Percentiles rank a stretch among this genome's conserved stretches.
These are phyloP conservation scores for Drosophila colorata DNA, from an alignment of 2,888 invertebrate species.

Conservation along the genomic window DNA sequence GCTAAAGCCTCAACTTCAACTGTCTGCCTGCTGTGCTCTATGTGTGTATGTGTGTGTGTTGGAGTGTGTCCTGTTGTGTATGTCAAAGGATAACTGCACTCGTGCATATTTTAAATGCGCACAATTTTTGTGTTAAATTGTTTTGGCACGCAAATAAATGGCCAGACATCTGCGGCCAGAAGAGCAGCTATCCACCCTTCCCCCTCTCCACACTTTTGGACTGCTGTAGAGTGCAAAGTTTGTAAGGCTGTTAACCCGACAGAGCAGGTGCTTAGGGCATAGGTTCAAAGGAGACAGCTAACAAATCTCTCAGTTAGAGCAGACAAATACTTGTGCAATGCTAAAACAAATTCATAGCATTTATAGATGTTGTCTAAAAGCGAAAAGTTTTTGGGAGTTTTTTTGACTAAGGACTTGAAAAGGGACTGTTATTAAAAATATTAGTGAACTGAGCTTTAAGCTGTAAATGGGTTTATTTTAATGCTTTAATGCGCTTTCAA, in stretches of 20 bases:
- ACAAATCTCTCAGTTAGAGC: conserved; percentile 65
- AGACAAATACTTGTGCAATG: conserved; percentile 57
- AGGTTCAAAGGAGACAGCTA: conserved; percentile 62
- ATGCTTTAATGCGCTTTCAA: neutral
- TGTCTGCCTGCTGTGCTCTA: conserved; percentile 16
- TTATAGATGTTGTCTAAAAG: neutral
- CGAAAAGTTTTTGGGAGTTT: neutral
- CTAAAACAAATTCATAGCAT: conserved; percentile 17
- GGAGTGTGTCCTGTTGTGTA: conserved; percentile 41
- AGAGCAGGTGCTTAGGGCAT: conserved; percentile 48
- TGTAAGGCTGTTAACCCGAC: conserved; percentile 63
- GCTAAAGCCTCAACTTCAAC: conserved; percentile 25
- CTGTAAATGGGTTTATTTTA: neutral
- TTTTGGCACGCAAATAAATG: conserved; percentile 82
- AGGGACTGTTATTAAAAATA: neutral
- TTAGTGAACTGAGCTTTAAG: neutral
- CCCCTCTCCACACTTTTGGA: neutral
- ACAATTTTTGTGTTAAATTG: conserved; percentile 80
- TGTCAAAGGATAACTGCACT: conserved; percentile 78
- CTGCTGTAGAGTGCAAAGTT: conserved; percentile 61
- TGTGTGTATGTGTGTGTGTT: conserved; percentile 28
- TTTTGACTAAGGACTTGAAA: neutral
- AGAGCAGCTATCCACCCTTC: neutral
- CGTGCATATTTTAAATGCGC: conserved; percentile 75
- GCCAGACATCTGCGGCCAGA: conserved; percentile 64